Conservation (phyloP, 1,140 invertebrate species). For the Trinorchestia longiramus region DNA sequence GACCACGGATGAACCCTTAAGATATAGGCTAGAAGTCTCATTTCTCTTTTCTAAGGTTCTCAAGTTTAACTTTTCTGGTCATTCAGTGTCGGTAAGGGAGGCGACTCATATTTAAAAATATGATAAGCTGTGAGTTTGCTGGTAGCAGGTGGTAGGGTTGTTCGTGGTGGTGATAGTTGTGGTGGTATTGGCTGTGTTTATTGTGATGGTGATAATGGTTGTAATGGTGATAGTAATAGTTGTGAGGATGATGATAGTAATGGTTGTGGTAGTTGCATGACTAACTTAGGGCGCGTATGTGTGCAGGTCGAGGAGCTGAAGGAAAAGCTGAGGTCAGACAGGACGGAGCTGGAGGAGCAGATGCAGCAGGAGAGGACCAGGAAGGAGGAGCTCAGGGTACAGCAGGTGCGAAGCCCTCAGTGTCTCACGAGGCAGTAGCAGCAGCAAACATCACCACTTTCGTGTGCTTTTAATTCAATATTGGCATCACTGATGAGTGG, state of each 20-base stretch:
- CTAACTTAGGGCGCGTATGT: not conserved
- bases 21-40: too few relatives aligned
- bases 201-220: not conserved
- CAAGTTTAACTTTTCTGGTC: too few relatives aligned
- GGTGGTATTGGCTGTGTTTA: too few relatives aligned
- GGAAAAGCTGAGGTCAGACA: not conserved
- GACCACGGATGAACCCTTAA: too few relatives aligned
- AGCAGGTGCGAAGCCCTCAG: not conserved
- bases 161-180: too few relatives aligned
- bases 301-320: conserved; percentile 24
- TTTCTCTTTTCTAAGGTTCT: too few relatives aligned
- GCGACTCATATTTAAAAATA: too few relatives aligned
- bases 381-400: not conserved
- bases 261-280: not conserved
- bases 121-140: too few relatives aligned
- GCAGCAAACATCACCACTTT: not conserved
- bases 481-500: too few relatives aligned
- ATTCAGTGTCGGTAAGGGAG: too few relatives aligned
- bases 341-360: conserved; percentile 18
- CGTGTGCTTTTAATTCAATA: not conserved
- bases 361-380: not conserved
- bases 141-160: too few relatives aligned
- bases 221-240: not conserved
- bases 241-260: not conserved
- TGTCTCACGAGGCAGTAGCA: too few relatives aligned